A percentile compares a stretch with the other conserved stretches of the same genome.
Evolutionary conservation across 2,888 invertebrate species (phyloP).

Genomic region (Lagria hirta): DNA sequence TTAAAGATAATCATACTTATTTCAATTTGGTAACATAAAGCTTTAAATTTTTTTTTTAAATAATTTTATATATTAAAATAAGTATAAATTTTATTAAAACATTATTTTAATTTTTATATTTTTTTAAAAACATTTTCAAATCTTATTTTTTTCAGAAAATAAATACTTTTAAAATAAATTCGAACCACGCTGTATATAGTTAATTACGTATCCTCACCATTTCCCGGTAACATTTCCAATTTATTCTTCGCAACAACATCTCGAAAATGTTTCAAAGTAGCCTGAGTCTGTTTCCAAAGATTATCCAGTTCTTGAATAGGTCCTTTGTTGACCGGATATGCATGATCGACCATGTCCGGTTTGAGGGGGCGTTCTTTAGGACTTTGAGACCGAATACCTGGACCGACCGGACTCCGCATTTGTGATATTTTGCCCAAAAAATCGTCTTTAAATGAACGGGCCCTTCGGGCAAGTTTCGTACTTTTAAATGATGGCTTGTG

Average conservation of each 20-base stretch:
- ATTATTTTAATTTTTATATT: no score
- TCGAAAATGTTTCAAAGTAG: slow-evolving; percentile 83
- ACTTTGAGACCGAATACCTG: slow-evolving; percentile 48
- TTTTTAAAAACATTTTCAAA: no score
- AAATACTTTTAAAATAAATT: no score
- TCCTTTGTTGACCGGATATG: slow-evolving; percentile 39
- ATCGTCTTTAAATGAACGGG: slow-evolving; percentile 91
- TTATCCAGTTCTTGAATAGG: slow-evolving; percentile 45
- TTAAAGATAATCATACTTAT: no score
- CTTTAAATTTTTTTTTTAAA: no score
- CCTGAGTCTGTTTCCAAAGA: slow-evolving; percentile 61
- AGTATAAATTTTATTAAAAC: no score
- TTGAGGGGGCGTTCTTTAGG: slow-evolving; percentile 52
- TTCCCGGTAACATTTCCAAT: slow-evolving; percentile 89
- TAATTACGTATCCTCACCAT: no score
- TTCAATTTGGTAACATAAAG: no score
- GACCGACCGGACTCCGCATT: slow-evolving; percentile 74
- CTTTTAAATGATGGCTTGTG: slow-evolving; percentile 78
- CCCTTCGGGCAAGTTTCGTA: slow-evolving; percentile 82
- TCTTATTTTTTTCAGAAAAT: no score
- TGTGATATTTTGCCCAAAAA: slow-evolving; percentile 86
- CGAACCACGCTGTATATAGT: no score
- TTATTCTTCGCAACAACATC: slow-evolving; percentile 92
- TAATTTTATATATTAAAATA: no score
- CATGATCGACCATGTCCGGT: slow-evolving; percentile 40